A percentile compares a stretch with the other conserved stretches of the same genome.
phyloP scores from a whole-genome alignment of 2,113 vertebrate genomes.

The Pelobates fuscus region DNA sequence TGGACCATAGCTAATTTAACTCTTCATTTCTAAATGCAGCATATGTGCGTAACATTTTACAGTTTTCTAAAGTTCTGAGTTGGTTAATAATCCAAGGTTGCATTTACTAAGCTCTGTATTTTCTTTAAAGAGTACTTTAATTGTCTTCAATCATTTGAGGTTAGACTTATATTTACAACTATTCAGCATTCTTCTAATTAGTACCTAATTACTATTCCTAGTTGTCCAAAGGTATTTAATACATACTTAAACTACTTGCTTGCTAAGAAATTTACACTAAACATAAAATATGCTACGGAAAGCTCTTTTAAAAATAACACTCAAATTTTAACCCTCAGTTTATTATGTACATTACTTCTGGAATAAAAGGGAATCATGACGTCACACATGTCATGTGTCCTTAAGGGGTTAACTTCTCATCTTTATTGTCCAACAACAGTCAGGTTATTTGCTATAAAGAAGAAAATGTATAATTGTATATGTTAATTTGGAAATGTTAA shows the following conservation, averaged over 20 bases:
- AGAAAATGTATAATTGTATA: too few species aligned
- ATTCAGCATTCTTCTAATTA: slow-evolving; percentile 48
- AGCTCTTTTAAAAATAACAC: neutral
- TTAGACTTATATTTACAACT: slow-evolving; percentile 26
- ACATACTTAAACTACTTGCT: slow-evolving; percentile 42
- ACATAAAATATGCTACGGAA: slow-evolving; percentile 4
- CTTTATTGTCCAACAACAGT: too few species aligned
- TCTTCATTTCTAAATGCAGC: too few species aligned
- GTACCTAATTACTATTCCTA: slow-evolving; percentile 40
- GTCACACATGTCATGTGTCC: too few species aligned
- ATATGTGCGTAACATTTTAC: too few species aligned
- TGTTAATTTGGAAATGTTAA: too few species aligned
- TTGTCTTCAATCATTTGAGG: slow-evolving; percentile 30
- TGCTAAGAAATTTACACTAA: slow-evolving; percentile 32
- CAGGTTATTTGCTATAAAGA: too few species aligned
- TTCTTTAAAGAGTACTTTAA: slow-evolving; percentile 26
- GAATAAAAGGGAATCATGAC: too few species aligned
- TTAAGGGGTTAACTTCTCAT: too few species aligned
- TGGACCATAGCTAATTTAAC: too few species aligned
- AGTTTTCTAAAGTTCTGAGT: neutral
- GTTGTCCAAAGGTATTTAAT: slow-evolving; percentile 37
- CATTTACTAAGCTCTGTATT: slow-evolving; percentile 6
- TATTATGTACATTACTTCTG: too few species aligned
- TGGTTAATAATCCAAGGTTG: neutral
- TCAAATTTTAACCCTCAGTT: neutral